phyloP scores from a whole-genome alignment of 2,113 vertebrate genomes.

The Myodes glareolus region DNA sequence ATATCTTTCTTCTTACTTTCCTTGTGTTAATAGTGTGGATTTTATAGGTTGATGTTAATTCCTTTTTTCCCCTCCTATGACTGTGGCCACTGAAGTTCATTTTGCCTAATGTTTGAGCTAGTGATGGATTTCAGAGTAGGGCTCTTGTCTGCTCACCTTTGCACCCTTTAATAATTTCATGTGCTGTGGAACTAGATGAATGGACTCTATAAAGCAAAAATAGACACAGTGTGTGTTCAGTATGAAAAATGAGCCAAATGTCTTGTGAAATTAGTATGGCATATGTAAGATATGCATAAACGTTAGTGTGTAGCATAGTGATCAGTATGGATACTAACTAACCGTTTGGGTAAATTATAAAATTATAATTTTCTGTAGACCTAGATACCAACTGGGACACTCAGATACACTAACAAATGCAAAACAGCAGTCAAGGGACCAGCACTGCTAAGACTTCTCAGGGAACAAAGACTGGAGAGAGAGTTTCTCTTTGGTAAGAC shows the following conservation, averaged over 20 bases:
- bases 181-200: background rate
- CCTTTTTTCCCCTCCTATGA: background rate
- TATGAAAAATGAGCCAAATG: background rate
- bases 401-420: background rate
- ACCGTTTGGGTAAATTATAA: constrained; percentile 18
- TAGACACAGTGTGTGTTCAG: background rate
- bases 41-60: background rate
- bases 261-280: background rate
- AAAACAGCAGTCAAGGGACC: background rate
- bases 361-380: background rate
- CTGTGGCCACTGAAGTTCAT: background rate
- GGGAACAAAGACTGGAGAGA: background rate
- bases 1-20: background rate
- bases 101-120: background rate
- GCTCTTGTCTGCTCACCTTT: background rate
- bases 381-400: background rate
- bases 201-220: background rate
- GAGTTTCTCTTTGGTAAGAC: constrained; percentile 4
- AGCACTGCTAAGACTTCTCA: background rate
- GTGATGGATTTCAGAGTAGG: background rate
- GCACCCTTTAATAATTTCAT: background rate
- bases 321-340: background rate
- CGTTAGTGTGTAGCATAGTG: background rate
- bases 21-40: background rate
- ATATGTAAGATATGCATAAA: background rate